These are phyloP conservation scores for Premnoplex brunnescens DNA, from an alignment of 2,797 vertebrate genomes.

Conservation along the genomic window DNA sequence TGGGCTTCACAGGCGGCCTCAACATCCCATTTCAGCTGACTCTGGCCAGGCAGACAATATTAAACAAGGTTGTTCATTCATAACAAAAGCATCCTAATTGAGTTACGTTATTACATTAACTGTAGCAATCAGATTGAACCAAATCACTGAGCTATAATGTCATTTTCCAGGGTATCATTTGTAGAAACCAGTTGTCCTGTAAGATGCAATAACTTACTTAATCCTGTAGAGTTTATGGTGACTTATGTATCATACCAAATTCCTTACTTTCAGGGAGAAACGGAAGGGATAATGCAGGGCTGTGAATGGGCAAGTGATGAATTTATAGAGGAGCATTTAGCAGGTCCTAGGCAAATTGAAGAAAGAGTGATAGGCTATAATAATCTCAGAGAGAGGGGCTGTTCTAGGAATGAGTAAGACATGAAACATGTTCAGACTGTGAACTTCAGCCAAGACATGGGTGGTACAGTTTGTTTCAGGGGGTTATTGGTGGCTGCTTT, in stretches of 20 bases:
- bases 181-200: slow-evolving; percentile 57
- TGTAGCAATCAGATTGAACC: slow-evolving; percentile 69
- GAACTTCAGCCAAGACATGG: background rate
- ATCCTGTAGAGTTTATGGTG: slow-evolving; percentile 61
- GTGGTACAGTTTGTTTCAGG: background rate
- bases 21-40: background rate
- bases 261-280: slow-evolving; percentile 32
- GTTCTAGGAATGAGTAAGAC: background rate
- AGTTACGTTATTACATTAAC: slow-evolving; percentile 69
- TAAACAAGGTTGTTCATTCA: slow-evolving; percentile 64
- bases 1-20: background rate
- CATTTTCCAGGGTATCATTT: slow-evolving; percentile 64
- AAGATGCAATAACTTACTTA: slow-evolving; percentile 57
- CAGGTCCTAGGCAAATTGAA: background rate
- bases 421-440: background rate
- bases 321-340: background rate
- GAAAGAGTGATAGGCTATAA: background rate
- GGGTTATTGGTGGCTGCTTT: background rate
- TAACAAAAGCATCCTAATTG: slow-evolving; percentile 69
- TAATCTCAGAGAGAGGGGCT: background rate
- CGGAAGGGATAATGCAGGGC: background rate
- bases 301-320: slow-evolving; percentile 18
- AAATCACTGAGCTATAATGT: slow-evolving; percentile 61
- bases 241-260: slow-evolving; percentile 47
- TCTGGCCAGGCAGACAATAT: slow-evolving; percentile 50